Evolutionary conservation across 2,113 vertebrate genomes (phyloP), one percentile per base, ranked within the genome.

Genomic region (Sylvicapra grimmia): DNA sequence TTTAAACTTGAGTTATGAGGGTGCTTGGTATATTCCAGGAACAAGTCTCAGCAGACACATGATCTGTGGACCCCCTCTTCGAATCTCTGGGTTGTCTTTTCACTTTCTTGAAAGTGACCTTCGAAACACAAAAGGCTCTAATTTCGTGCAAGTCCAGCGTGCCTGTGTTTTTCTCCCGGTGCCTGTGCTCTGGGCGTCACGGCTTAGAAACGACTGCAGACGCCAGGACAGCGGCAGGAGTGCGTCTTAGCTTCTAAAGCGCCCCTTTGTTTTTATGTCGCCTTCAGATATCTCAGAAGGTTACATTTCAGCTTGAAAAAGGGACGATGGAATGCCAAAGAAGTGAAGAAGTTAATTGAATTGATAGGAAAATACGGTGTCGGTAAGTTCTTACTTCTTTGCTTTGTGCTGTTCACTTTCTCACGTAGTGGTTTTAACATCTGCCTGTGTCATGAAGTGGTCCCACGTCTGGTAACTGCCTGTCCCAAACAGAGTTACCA

Each of bases 311-410:
- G 98, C 63, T 85, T 99, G 14, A 99, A 99, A 97, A 99, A 98
- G 98, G 99, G 99, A 15, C 96, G 96, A 0, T 99, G 99, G 98
- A 99, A 98, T n/a, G 1, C 83, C 3, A 92, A 99, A 29, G 99
- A 99, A 89, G 98, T 98, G 29, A 95, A 98, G 4, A 98, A 99
- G 94, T 98, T 99, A 11, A 51, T 98, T 47, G 96, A 98, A 11
- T 95, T 99, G 33, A 99, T 99, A 90, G 90, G 98, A 29, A 99
- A 99, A 96, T 96, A 99, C 0, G 99, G 99, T 16, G 98, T 99
- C 0, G 99, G 99, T 99, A 93, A 97, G 99, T 88, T 4, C 61
- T 56, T 40, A 0, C 8, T 84, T 16, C 72, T 4, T 1, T 25
- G 49, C 23, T 23, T 0, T 1, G 12, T 54, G 0, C 12, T 36